Base-by-base conservation (phyloP, 2,113 vertebrate genomes). In the Eonycteris spelaea region DNA sequence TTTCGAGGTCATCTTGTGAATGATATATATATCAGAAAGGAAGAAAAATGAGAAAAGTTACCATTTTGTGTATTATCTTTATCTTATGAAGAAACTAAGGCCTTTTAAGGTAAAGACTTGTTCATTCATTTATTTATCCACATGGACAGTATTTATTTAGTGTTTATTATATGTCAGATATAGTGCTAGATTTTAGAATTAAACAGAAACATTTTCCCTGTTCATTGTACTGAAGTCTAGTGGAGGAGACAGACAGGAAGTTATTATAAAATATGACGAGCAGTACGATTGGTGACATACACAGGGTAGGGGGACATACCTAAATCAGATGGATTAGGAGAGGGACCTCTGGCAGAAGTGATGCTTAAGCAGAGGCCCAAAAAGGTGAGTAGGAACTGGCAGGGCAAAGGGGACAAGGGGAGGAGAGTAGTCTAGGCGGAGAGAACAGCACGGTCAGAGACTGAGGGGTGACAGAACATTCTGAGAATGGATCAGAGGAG, bases 91-190 rank as follows among this genome's bases (percentile, higher is more conserved):
- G 83, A 82, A 82, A 45, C 38, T 33, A 83, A 94, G 61, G 53
- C 38, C 63, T 92, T 94, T 15, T 51, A 70, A 68, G 11, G 4
- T 94, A 45, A 87, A 22, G 22, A 59, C 38, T 88, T 96, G 21
- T 84, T 79, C 5, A 89, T 80, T 94, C 5, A 86, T 80, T 94
- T 57, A 48, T 86, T 75, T 65, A 38, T 89, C 65, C 21, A 67
- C 12, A 45, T 79, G 61, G 51, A 30, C n/a, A n/a, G 0, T 86
- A 65, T 45, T 89, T 92, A 75, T 57, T 82, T 53, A 51, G 5
- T 86, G 26, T 53, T 35, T 89, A 12, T 30, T 91, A 5, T 61
- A 35, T 79, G 59, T 79, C 38, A 82, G 51, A 21, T 43, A 19
- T 28, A 63, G 57, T 57, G 4, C 12, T 88, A 82, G 14, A 11